Evolutionary conservation across 1,140 invertebrate species (phyloP), one percentile per base, ranked within the genome.

Genomic region (Trissolcus basalis): DNA sequence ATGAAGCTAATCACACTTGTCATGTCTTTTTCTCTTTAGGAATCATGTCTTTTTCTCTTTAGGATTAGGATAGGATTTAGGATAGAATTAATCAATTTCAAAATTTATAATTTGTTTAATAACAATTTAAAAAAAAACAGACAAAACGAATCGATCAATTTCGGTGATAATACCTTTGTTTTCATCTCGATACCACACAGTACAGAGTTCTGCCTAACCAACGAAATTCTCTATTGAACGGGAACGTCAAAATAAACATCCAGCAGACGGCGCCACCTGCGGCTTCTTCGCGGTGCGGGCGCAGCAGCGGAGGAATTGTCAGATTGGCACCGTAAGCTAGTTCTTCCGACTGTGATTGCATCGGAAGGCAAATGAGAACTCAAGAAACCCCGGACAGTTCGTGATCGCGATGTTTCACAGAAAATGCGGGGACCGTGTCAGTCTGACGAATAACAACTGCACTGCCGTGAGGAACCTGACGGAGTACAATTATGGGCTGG

Each of bases 401-500:
- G 75, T 77, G 69, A 77, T 79, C 79, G 80, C 83, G 59, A 87
- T 88, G 85, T 97, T 96, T 86, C 95, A 96, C 87, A 90, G 91
- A 81, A 91, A 92, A 79, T 95, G 94, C 84, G 95, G 95, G 41
- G 92, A 93, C 69, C 90, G 94, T 81, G 93, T 96, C 50, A 93
- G 91, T 67, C 89, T 97, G 63, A 91, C 92, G 67, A 96, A 96
- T 88, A 91, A 93, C 72, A 95, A 95, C 88, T 91, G 91, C 64
- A 96, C 94, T 13, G 95, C 95, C 7, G 90, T 93, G 56, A 90
- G 95, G 82, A 95, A 93, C 83, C 91, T 93, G 76, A 91, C 91
- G 51, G 92, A 93, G 81, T 97, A 96, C 82, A 96, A 96, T 88
- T 92, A 94, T 88, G 94, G 94, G 11, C 86, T 96, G 61, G 93